phyloP scores from a whole-genome alignment of 1,140 invertebrate genomes.

The Drosophila kohkoa region DNA sequence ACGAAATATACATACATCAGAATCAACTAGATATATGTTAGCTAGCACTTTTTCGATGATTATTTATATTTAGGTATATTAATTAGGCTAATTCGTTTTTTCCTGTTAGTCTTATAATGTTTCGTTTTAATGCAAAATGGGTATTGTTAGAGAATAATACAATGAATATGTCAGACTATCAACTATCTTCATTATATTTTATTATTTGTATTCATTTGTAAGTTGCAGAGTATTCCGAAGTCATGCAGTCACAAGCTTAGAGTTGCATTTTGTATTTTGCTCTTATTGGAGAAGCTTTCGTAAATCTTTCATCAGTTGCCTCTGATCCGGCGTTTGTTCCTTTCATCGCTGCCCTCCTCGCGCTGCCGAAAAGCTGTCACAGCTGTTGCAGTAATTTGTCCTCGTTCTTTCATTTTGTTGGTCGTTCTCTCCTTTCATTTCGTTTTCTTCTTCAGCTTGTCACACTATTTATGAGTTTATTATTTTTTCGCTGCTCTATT shows the following conservation, averaged over 20 bases:
- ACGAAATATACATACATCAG: too few species aligned
- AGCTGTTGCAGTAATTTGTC: slow-evolving; percentile 60
- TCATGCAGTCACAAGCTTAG: neutral
- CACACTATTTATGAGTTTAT: slow-evolving; percentile 78
- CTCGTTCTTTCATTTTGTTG: slow-evolving; percentile 29
- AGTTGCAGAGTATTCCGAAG: slow-evolving; percentile 1
- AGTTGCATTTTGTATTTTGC: slow-evolving; percentile 30
- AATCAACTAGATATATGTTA: too few species aligned
- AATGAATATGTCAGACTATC: too few species aligned
- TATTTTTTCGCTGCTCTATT: slow-evolving; percentile 70
- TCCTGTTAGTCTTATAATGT: too few species aligned
- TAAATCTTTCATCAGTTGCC: slow-evolving; percentile 67
- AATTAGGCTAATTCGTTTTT: too few species aligned
- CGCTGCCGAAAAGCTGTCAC: slow-evolving; percentile 7
- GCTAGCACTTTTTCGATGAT: too few species aligned
- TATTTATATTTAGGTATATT: too few species aligned
- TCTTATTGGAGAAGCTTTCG: slow-evolving; percentile 41
- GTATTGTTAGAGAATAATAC: too few species aligned
- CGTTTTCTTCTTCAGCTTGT: slow-evolving; percentile 46
- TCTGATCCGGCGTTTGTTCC: slow-evolving; percentile 21
- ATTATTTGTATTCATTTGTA: too few species aligned
- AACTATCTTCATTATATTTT: too few species aligned
- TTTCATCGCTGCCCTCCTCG: neutral
- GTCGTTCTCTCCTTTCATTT: slow-evolving; percentile 20
- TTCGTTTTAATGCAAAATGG: too few species aligned